Conservation (phyloP, 1,140 invertebrate genomes). For the Acromyrmex charruanus region DNA sequence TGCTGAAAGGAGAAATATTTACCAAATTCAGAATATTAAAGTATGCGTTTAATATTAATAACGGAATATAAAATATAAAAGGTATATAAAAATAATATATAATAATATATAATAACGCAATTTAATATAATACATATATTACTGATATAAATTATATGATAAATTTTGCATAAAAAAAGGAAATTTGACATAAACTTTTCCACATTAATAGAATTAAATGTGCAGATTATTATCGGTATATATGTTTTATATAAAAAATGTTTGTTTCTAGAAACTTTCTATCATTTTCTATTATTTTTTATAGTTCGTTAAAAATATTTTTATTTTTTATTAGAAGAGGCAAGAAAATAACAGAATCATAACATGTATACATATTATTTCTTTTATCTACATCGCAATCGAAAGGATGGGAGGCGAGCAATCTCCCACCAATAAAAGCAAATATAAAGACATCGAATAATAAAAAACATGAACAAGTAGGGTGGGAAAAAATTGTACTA, state of each 20-base stretch:
- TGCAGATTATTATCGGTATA: not conserved
- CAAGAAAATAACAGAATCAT: not conserved
- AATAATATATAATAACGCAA: not conserved
- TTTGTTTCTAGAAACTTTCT: not conserved
- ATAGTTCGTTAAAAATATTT: not conserved
- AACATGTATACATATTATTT: not conserved
- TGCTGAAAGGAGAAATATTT: conserved; percentile 91
- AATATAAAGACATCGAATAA: not conserved
- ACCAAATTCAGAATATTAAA: not conserved
- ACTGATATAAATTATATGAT: not conserved
- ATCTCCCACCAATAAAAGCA: not conserved
- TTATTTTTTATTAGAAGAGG: not conserved
- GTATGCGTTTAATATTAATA: not conserved
- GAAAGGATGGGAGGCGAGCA: not conserved
- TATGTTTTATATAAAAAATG: not conserved
- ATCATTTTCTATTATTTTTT: not conserved
- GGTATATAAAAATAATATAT: not conserved
- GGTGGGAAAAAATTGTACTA: not conserved
- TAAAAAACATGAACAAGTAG: not conserved
- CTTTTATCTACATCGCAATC: not conserved
- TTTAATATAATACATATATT: not conserved
- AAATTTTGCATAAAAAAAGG: not conserved
- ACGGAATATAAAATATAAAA: not conserved
- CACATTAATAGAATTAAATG: not conserved
- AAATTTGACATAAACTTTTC: not conserved